These are phyloP conservation scores for Bombus confusus DNA, from an alignment of 1,140 invertebrate species.

Conservation along the genomic window DNA sequence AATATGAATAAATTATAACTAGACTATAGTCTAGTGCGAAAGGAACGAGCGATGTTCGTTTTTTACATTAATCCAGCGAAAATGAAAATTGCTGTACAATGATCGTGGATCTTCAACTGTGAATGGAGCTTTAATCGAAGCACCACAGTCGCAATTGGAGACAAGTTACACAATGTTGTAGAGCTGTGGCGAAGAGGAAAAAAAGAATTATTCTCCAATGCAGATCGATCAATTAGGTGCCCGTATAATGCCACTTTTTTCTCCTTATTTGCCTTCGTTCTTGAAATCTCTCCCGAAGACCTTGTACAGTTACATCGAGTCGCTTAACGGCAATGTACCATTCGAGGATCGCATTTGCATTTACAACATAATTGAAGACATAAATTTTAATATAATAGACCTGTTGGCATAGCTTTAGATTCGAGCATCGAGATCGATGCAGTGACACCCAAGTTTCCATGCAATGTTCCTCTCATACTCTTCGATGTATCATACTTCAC, in stretches of 20 bases:
- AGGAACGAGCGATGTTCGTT: not conserved
- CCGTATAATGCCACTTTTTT: not conserved
- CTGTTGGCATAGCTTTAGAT: not conserved
- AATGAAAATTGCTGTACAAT: too few relatives aligned
- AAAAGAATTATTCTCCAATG: slow-evolving; percentile 28
- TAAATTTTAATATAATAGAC: not conserved
- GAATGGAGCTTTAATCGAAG: slow-evolving; percentile 10
- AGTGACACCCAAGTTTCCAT: not conserved
- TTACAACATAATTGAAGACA: not conserved
- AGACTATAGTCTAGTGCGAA: not conserved
- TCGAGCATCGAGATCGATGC: not conserved
- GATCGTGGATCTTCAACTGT: slow-evolving; percentile 1
- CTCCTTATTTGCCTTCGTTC: not conserved
- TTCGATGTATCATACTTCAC: not conserved
- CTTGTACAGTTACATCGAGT: not conserved
- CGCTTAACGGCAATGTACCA: not conserved
- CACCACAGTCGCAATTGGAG: slow-evolving; percentile 39
- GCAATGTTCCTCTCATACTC: not conserved
- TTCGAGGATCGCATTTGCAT: not conserved
- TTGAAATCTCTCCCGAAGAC: not conserved
- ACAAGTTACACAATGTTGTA: slow-evolving; percentile 51
- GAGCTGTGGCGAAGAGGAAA: slow-evolving; percentile 29
- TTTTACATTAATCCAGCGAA: not conserved
- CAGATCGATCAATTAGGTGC: slow-evolving; percentile 54
- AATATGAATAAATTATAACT: too few relatives aligned